Conservation (phyloP, 2,113 vertebrate species). For the rabbit (Oryctolagus cuniculus) region mOryCun1.1 NC_091441.1:84075501-84076000, state of each 20-base stretch:
- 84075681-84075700: neutral
- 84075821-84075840: neutral
- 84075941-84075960: conserved; percentile 2
- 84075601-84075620: neutral
- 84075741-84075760: neutral
- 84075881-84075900: conserved; percentile 52
- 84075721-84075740: neutral
- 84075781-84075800: conserved; percentile 46
- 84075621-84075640: neutral
- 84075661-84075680: neutral
- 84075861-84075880: neutral
- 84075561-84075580: neutral
- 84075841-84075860: neutral
- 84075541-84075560: neutral
- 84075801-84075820: neutral
- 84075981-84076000: conserved; percentile 46
- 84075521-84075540: neutral
- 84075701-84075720: neutral
- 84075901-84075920: conserved; percentile 34
- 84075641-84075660: neutral
- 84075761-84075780: neutral
- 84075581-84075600: neutral
- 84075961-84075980: conserved; percentile 1
- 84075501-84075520: neutral
- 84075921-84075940: conserved; percentile 15